These are phyloP conservation scores for Takifugu rubripes DNA, from an alignment of 2,797 vertebrate genomes.

Conservation along the genomic window DNA sequence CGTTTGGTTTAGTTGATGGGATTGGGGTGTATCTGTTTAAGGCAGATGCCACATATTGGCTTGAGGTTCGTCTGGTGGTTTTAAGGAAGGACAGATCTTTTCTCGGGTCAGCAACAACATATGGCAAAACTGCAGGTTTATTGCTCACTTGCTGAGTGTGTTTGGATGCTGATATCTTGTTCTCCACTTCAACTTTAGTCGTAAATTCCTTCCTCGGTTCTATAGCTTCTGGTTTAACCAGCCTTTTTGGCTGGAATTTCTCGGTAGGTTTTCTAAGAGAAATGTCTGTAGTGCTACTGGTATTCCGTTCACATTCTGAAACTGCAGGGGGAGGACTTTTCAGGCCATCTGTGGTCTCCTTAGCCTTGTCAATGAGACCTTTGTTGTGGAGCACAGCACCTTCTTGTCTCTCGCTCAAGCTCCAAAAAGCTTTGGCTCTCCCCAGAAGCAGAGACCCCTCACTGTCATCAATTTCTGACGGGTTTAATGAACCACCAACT, in stretches of 20 bases:
- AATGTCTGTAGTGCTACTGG: constrained; percentile 22
- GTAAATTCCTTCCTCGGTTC: constrained; percentile 25
- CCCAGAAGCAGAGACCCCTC: constrained; percentile 69
- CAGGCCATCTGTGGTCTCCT: constrained; percentile 39
- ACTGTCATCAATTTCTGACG: constrained; percentile 26
- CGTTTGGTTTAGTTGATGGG: constrained; percentile 47
- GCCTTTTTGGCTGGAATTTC: constrained; percentile 32
- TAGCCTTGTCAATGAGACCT: constrained; percentile 38
- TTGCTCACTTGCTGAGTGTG: constrained; percentile 47
- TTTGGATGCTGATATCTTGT: constrained; percentile 46
- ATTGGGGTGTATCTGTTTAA: constrained; percentile 80
- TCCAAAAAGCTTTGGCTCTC: constrained; percentile 87
- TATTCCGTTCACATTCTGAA: constrained; percentile 36
- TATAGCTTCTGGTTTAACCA: constrained; percentile 37
- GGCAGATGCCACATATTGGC: constrained; percentile 91
- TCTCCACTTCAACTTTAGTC: constrained; percentile 44
- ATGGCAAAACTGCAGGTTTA: constrained; percentile 42
- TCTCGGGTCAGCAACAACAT: constrained; percentile 40
- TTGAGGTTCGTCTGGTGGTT: constrained; percentile 87
- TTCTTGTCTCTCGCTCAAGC: constrained; percentile 71
- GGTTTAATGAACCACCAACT: constrained; percentile 30
- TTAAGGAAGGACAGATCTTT: constrained; percentile 79
- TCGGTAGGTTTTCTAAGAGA: constrained; percentile 28
- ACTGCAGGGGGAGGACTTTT: constrained; percentile 30
- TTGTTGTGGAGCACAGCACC: constrained; percentile 21